phyloP scores from a whole-genome alignment of 2,888 invertebrate genomes.

The Oxystoma pomonae region DNA sequence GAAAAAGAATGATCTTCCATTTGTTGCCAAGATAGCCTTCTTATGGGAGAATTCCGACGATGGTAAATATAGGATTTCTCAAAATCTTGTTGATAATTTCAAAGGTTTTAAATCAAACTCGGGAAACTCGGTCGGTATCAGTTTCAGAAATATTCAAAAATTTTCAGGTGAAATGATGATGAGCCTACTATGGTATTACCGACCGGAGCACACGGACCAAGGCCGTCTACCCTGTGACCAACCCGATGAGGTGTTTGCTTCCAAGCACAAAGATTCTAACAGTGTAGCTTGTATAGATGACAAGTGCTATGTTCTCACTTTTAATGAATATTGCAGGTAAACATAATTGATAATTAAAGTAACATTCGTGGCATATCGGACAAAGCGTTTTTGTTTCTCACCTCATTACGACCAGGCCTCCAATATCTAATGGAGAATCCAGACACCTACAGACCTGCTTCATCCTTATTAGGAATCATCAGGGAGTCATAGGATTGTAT shows the following conservation, averaged over 20 bases:
- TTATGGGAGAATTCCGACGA: constrained; percentile 94
- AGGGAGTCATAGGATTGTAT: too few species aligned
- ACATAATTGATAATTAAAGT: constrained; percentile 36
- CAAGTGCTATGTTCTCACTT: constrained; percentile 94
- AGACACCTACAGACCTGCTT: too few species aligned
- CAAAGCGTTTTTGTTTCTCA: too few species aligned
- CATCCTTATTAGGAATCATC: too few species aligned
- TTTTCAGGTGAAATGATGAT: constrained; percentile 93
- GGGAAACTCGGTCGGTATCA: too few species aligned
- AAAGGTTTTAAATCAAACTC: too few species aligned
- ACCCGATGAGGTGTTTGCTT: constrained; percentile 92
- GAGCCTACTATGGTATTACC: constrained; percentile 94
- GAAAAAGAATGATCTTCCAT: constrained; percentile 82
- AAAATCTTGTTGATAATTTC: too few species aligned
- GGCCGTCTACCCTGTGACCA: constrained; percentile 77
- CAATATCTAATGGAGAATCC: too few species aligned
- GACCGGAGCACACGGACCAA: constrained; percentile 94
- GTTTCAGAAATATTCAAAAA: neutral
- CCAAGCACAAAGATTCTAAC: constrained; percentile 90
- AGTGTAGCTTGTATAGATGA: constrained; percentile 97
- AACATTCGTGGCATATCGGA: too few species aligned
- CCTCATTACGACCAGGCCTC: too few species aligned
- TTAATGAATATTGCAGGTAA: constrained; percentile 96
- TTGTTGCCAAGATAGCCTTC: constrained; percentile 90
- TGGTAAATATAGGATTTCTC: too few species aligned